Evolutionary conservation across 2,797 vertebrate genomes (phyloP).

Genomic region (Hemitrygon akajei): DNA sequence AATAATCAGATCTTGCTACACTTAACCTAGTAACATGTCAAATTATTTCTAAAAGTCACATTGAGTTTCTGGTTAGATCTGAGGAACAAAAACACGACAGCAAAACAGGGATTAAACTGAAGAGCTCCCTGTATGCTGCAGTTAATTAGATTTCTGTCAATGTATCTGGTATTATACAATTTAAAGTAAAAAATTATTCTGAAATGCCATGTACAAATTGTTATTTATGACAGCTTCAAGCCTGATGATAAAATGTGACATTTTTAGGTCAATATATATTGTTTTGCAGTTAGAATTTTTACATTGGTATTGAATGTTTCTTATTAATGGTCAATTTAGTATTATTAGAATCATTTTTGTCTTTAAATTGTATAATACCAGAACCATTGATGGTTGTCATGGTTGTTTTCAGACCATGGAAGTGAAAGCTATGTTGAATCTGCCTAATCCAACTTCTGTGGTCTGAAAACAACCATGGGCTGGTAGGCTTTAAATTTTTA

Average conservation of each 20-base stretch:
- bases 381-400: too few species aligned
- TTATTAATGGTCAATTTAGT: neutral
- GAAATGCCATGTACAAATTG: neutral
- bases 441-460: too few species aligned
- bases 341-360: too few species aligned
- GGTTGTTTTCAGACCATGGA: too few species aligned
- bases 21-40: neutral
- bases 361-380: too few species aligned
- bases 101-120: neutral
- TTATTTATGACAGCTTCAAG: neutral
- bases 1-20: neutral
- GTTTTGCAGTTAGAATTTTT: neutral
- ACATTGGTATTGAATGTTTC: neutral
- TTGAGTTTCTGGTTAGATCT: neutral
- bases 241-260: slow-evolving; percentile 1
- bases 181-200: neutral
- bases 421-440: too few species aligned
- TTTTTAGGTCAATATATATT: neutral
- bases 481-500: too few species aligned
- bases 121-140: neutral
- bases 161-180: neutral
- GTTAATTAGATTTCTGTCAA: neutral
- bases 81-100: neutral
- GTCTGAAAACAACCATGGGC: too few species aligned
- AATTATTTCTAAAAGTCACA: neutral